These are phyloP conservation scores for Propithecus coquereli DNA, from an alignment of 2,113 vertebrate species.

Conservation along the genomic window DNA sequence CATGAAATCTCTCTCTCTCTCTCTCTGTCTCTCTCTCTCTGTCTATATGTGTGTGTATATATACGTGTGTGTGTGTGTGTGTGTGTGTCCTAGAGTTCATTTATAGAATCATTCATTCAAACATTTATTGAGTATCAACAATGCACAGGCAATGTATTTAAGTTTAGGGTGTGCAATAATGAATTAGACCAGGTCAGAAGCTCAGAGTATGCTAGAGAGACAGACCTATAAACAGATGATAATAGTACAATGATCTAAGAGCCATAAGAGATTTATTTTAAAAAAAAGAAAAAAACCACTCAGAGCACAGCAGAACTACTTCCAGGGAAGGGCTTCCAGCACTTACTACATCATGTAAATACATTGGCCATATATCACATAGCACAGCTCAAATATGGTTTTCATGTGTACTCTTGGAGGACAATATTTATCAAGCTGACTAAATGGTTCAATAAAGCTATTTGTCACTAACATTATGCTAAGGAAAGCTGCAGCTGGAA, in stretches of 20 bases:
- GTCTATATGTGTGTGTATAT: no score
- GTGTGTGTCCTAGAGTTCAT: background rate
- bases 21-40: background rate
- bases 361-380: fast-evolving
- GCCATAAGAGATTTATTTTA: background rate
- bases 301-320: no score
- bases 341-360: fast-evolving
- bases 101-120: background rate
- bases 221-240: background rate
- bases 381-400: background rate
- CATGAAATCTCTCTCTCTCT: background rate
- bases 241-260: background rate
- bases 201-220: background rate
- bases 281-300: background rate
- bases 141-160: background rate
- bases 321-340: no score
- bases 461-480: background rate
- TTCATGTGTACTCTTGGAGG: background rate
- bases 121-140: background rate
- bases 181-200: background rate
- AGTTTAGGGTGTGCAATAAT: background rate
- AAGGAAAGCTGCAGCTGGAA: background rate
- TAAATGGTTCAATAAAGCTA: background rate
- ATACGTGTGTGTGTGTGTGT: no score
- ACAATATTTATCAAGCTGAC: fast-evolving